These are phyloP conservation scores for Oligia strigilis DNA, from an alignment of 2,888 invertebrate genomes.

Conservation along the genomic window DNA sequence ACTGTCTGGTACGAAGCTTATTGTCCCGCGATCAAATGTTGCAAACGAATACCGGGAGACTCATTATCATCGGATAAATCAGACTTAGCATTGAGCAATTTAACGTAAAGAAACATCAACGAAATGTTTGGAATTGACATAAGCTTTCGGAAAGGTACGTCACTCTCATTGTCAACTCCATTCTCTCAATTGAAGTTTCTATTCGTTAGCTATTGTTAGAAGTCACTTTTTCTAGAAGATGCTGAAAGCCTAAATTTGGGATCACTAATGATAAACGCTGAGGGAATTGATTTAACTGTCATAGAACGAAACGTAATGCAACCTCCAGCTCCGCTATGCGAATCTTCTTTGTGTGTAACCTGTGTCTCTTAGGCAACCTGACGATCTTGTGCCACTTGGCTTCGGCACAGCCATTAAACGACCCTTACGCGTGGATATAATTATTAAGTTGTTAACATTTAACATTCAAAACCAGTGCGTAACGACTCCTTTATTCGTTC, in stretches of 20 bases:
- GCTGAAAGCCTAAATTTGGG: conserved; percentile 20
- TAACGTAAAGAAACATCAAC: conserved; percentile 54
- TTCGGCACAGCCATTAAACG: conserved; percentile 50
- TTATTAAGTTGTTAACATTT: conserved; percentile 55
- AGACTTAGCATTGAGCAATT: conserved; percentile 46
- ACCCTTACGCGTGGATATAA: conserved; percentile 58
- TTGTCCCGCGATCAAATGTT: conserved; percentile 43
- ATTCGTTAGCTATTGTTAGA: conserved; percentile 40
- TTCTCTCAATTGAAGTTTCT: conserved; percentile 54
- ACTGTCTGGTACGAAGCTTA: conserved; percentile 60
- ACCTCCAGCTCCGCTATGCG: conserved; percentile 71
- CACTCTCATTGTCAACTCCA: conserved; percentile 49
- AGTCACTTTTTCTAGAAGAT: conserved; percentile 58
- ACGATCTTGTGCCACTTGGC: conserved; percentile 50
- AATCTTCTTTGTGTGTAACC: conserved; percentile 76
- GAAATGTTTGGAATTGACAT: conserved; percentile 61
- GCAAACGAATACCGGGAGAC: conserved; percentile 27
- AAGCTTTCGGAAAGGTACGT: conserved; percentile 63
- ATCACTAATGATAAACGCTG: conserved; percentile 9
- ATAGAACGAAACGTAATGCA: conserved; percentile 52
- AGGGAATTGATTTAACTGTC: conserved; percentile 21
- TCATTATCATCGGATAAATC: conserved; percentile 52
- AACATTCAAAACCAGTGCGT: conserved; percentile 45
- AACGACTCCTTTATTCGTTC: conserved; percentile 52
- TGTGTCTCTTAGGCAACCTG: conserved; percentile 66